Evolutionary conservation across 2,888 invertebrate species (phyloP).

Genomic region (Hermodice carunculata): DNA sequence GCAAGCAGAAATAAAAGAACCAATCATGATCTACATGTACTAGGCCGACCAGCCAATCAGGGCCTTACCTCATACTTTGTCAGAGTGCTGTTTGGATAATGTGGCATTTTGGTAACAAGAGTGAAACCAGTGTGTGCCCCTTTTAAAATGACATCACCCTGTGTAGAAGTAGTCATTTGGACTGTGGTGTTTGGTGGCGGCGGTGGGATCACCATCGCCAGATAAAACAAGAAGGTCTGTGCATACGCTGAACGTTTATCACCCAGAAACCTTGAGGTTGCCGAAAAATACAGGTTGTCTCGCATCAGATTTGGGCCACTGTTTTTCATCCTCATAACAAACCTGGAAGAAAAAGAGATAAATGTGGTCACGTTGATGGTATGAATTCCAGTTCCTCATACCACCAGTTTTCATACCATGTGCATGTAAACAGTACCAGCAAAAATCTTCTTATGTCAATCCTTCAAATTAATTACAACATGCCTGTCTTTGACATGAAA

Average conservation of each 20-base stretch:
- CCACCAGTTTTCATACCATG: no score
- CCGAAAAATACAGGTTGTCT: constrained; percentile 38
- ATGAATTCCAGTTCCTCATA: no score
- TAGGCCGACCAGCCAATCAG: no score
- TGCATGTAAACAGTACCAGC: no score
- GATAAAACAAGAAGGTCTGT: constrained; percentile 32
- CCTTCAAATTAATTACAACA: no score
- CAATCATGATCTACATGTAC: no score
- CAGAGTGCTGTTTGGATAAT: constrained; percentile 8
- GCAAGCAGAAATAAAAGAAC: no score
- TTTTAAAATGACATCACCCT: constrained; percentile 43
- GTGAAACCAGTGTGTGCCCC: constrained; percentile 27
- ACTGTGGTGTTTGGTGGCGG: not conserved
- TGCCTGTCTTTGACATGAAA: no score
- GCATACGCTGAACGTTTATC: constrained; percentile 47
- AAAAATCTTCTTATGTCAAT: no score
- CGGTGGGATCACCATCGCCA: constrained; percentile 23
- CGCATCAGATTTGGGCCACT: constrained; percentile 11
- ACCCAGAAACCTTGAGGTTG: constrained; percentile 43
- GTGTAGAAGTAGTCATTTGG: not conserved
- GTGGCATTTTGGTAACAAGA: constrained; percentile 32
- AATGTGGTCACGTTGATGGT: no score
- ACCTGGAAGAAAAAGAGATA: constrained; percentile 28
- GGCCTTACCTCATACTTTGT: constrained; percentile 24
- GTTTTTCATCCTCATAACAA: constrained; percentile 43